Percentiles rank a stretch among this genome's conserved stretches.
These are phyloP conservation scores for Heterodera filipjevi DNA, from an alignment of 2,888 invertebrate genomes.

Conservation along the genomic window DNA sequence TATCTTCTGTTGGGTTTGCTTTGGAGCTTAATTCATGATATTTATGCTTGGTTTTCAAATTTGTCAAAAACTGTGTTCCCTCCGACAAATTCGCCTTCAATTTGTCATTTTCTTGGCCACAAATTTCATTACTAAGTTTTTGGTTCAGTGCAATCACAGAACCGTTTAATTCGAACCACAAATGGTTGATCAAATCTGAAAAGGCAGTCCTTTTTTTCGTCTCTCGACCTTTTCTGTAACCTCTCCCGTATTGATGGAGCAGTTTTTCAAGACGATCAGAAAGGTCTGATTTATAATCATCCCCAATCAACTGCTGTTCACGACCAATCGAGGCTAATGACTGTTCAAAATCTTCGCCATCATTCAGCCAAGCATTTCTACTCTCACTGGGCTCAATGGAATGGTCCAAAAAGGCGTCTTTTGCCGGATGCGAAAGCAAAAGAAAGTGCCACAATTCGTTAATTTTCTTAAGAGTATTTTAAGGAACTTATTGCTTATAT, in stretches of 20 bases:
- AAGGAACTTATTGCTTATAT: neutral
- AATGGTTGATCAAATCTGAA: slow-evolving; percentile 22
- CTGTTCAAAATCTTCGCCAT: neutral
- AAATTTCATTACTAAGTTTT: neutral
- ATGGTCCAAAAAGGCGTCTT: slow-evolving; percentile 52
- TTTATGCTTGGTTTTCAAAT: neutral
- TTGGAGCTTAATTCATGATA: too few relatives aligned
- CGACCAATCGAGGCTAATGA: neutral
- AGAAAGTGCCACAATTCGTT: slow-evolving; percentile 52
- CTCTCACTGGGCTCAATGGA: slow-evolving; percentile 37
- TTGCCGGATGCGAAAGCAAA: slow-evolving; percentile 57
- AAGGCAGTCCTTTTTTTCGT: neutral
- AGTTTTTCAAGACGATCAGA: slow-evolving; percentile 19
- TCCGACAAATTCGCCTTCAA: neutral
- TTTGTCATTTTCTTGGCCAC: neutral
- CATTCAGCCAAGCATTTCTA: slow-evolving; percentile 47
- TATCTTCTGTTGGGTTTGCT: too few relatives aligned
- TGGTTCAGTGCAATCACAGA: slow-evolving; percentile 20
- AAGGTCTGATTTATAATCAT: slow-evolving; percentile 13
- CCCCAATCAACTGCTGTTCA: neutral
- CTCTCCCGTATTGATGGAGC: slow-evolving; percentile 24
- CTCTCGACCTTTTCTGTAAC: neutral
- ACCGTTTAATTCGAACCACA: slow-evolving; percentile 20
- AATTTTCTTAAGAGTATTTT: neutral
- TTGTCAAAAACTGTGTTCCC: neutral